Percentiles rank a stretch among this genome's conserved stretches.
Evolutionary conservation across 2,888 invertebrate genomes (phyloP).

Genomic region (Ophraella communa): DNA sequence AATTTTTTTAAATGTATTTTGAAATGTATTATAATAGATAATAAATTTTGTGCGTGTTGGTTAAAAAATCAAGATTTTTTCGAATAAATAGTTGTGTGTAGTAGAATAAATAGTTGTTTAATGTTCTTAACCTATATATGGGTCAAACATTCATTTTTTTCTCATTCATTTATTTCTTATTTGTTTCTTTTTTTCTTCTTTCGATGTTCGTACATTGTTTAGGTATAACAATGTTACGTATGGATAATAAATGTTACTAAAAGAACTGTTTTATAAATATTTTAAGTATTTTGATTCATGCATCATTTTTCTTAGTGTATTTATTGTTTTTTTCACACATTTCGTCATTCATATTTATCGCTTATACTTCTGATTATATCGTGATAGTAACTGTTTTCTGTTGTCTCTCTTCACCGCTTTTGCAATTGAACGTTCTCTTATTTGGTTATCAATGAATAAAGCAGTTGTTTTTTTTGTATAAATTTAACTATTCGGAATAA

Average conservation of each 20-base stretch:
- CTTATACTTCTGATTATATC: slow-evolving; percentile 44
- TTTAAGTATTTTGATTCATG: neutral
- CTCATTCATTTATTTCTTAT: too few species aligned
- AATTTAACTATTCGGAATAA: neutral
- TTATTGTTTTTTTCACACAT: slow-evolving; percentile 45
- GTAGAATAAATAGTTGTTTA: too few species aligned
- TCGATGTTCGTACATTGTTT: too few species aligned
- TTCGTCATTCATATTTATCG: slow-evolving; percentile 50
- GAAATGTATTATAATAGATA: neutral
- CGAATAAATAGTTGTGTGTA: too few species aligned
- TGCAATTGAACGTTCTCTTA: slow-evolving; percentile 17
- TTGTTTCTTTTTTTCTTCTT: too few species aligned
- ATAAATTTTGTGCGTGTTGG: neutral
- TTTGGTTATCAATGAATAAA: slow-evolving; percentile 9
- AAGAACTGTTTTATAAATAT: neutral
- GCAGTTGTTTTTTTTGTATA: neutral
- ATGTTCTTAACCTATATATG: neutral
- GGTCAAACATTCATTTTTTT: too few species aligned
- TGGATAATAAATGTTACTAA: neutral
- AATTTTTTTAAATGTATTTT: too few species aligned
- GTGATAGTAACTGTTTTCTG: slow-evolving; percentile 41
- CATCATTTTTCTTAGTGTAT: slow-evolving; percentile 1
- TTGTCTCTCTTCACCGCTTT: slow-evolving; percentile 10
- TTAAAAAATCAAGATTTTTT: neutral
- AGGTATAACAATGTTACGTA: neutral